These are phyloP conservation scores for Ursus arctos DNA, from an alignment of 2,113 vertebrate species.

Conservation along the genomic window DNA sequence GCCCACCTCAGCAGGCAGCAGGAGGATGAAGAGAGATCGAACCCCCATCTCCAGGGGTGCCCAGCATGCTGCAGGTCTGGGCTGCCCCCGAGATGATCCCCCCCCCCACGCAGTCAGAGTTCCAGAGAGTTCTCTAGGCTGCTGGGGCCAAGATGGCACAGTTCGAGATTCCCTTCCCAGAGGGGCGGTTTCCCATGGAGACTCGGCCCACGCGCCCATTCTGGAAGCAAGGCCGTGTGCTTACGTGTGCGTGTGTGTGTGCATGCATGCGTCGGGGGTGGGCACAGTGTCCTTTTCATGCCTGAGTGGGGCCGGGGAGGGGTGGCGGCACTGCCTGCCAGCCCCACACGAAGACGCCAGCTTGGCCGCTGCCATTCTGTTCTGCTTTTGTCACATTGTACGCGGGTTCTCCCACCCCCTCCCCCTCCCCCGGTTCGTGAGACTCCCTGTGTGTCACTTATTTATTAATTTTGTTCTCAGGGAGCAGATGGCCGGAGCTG, in stretches of 20 bases:
- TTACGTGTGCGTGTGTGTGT: accelerated
- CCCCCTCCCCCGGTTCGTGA: neutral
- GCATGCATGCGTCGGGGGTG: neutral
- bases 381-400: slow-evolving; percentile 52
- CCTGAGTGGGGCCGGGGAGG: neutral
- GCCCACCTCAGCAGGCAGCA: accelerated
- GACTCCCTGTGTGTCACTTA: slow-evolving; percentile 45
- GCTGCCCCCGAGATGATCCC: neutral
- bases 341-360: neutral
- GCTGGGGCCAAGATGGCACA: neutral
- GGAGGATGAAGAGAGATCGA: neutral
- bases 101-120: neutral
- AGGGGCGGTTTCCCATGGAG: neutral
- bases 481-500: slow-evolving; percentile 76
- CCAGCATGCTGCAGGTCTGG: neutral
- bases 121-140: neutral
- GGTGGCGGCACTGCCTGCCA: neutral
- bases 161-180: neutral
- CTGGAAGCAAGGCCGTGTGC: neutral
- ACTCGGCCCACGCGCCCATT: neutral
- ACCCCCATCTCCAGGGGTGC: neutral
- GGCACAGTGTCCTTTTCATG: neutral
- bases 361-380: slow-evolving; percentile 15
- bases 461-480: slow-evolving; percentile 61
- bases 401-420: neutral